These are phyloP conservation scores for Anthrax anthrax DNA, from an alignment of 2,888 invertebrate genomes.

Conservation along the genomic window DNA sequence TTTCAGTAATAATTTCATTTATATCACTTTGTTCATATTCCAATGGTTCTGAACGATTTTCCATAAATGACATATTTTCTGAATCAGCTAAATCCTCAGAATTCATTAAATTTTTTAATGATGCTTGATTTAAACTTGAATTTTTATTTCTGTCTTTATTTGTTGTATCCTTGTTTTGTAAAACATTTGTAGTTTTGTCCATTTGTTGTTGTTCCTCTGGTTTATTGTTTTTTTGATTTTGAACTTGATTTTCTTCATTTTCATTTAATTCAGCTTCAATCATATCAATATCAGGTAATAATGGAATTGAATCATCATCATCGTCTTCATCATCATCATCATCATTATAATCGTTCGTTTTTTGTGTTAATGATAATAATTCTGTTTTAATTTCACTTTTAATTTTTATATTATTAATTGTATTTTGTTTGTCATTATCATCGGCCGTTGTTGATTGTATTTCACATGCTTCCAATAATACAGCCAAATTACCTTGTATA, in stretches of 20 bases:
- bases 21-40: neutral
- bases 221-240: neutral
- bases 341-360: neutral
- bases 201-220: neutral
- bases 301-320: neutral
- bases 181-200: neutral
- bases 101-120: neutral
- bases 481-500: neutral
- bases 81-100: neutral
- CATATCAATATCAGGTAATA: neutral
- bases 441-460: neutral
- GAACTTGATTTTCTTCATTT: too few species aligned
- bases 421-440: neutral
- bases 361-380: neutral
- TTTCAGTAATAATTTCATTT: neutral
- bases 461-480: neutral
- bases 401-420: neutral
- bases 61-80: neutral
- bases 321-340: neutral
- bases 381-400: neutral
- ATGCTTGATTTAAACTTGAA: neutral
- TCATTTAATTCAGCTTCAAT: neutral
- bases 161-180: neutral
- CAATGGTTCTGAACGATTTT: constrained; percentile 1
- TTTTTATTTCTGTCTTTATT: neutral